Evolutionary conservation across 1,140 invertebrate species (phyloP), one percentile per base, ranked within the genome.

Genomic region (Drosophila burlai): DNA sequence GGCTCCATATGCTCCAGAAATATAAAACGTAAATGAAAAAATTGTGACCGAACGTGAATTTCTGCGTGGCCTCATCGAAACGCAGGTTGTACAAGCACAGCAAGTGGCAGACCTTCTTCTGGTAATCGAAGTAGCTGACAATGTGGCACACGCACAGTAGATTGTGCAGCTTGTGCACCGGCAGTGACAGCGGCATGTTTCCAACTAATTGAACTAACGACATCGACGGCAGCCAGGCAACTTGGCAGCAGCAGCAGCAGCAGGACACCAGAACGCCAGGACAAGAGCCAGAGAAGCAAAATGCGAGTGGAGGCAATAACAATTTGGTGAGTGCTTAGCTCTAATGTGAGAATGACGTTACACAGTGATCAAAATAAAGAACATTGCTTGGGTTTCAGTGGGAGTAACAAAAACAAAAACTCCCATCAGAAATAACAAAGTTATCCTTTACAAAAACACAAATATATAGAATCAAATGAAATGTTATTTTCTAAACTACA

Each of bases 311-410:
- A 40, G 66, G 62, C 65, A 50, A 80, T 69, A 86, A 80, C 80
- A 86, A 80, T 87, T 89, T 89, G 42, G 66, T 58, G 62, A 62
- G 47, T 84, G 54, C 77, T 81, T 77, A 67, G 63, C 54, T 64
- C 84, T 87, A 83, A 83, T 89, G 81, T 68, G 83, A 69, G 64
- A 43, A 54, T 60, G 29, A 13, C 7, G 31, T 29, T 52, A 45
- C 62, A 69, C 62, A 10, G 29, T 10, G 29, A 40, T 29, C 36
- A 31, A 69, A 67, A 43, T n/a, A 15, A 18, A n/a, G 8, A 26
- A 4, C 15, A 50, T n/a, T 2, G 4, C 4, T 21, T 24, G 18
- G 16, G 26, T 5, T 10, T 7, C 4, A 24, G 9, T 2, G 11
- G 36, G 4, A 38, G 10, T 36, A 11, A 36, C 34, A 3, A 34